Base-by-base conservation (phyloP, 2,888 invertebrate species). In the Idaea straminata region DNA sequence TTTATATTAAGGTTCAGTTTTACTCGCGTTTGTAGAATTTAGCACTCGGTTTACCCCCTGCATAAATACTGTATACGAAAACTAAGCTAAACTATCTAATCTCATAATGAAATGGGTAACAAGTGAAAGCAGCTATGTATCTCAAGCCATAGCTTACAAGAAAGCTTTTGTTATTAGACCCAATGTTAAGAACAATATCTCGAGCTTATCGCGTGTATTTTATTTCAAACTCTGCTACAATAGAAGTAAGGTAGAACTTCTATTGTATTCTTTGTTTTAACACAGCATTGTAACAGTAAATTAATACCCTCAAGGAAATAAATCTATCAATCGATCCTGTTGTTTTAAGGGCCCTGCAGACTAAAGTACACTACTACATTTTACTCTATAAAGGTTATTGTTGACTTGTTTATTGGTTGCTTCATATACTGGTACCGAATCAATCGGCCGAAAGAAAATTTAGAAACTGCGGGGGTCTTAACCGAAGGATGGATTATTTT, bases 51-150 rank as follows among this genome's bases (percentile, higher is more conserved):
- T n/a, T n/a, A n/a, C n/a, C n/a, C n/a, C n/a, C n/a, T n/a, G n/a
- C n/a, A n/a, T n/a, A n/a, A n/a, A n/a, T n/a, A n/a, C 10, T 47
- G 7, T 10, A 13, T 13, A 10, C 10, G 47, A 47, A 47, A 47
- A 47, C 13, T 25, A 59, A 59, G 15, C 59, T 34, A 59, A n/a
- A 15, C 13, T 10, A 13, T 59, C 13, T 16, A 59, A 47, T 47
- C 34, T 59, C 59, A 15, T 62, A 35, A 36, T 66, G 60, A 65
- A 65, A 62, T 62, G 65, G 59, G 62, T 35, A 61, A 25, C 59
- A 66, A 65, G 70, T 66, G 70, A 70, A 70, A 72, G 66, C 65
- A 61, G 61, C 69, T 66, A 59, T n/a, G n/a, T n/a, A n/a, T 25
- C 59, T 25, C 34, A 59, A 59, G 16, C 47, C 13, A 47, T 10